Evolutionary conservation across 2,113 vertebrate species (phyloP).

Genomic region (Machaerirhynchus nigripectus): DNA sequence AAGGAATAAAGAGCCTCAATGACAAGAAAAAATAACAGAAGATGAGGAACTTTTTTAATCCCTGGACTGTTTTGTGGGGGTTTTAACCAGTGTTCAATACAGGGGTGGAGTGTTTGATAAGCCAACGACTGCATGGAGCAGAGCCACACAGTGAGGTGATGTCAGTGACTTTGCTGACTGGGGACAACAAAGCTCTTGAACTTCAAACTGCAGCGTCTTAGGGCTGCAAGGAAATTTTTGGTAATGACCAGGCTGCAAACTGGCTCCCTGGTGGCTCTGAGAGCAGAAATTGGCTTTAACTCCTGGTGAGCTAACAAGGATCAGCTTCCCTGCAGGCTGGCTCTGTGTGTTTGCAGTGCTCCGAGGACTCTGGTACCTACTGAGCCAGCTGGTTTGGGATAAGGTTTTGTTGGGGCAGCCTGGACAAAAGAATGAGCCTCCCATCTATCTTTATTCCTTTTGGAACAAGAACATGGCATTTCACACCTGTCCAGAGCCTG

Average conservation of each 20-base stretch:
- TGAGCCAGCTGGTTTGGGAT: background rate
- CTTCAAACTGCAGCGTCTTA: background rate
- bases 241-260: background rate
- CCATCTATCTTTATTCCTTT: background rate
- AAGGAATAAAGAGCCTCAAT: background rate
- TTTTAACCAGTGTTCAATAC: background rate
- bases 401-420: background rate
- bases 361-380: background rate
- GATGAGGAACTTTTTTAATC: background rate
- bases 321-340: background rate
- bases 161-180: background rate
- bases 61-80: background rate
- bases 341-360: background rate
- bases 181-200: background rate
- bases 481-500: background rate
- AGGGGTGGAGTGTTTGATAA: background rate
- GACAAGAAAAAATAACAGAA: background rate
- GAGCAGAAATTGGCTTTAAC: background rate
- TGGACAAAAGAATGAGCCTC: background rate
- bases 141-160: background rate
- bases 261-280: background rate
- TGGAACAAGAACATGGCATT: background rate
- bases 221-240: background rate
- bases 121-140: background rate
- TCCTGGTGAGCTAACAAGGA: background rate